These are phyloP conservation scores for Lycaon pictus DNA, from an alignment of 2,113 vertebrate species.

Conservation along the genomic window DNA sequence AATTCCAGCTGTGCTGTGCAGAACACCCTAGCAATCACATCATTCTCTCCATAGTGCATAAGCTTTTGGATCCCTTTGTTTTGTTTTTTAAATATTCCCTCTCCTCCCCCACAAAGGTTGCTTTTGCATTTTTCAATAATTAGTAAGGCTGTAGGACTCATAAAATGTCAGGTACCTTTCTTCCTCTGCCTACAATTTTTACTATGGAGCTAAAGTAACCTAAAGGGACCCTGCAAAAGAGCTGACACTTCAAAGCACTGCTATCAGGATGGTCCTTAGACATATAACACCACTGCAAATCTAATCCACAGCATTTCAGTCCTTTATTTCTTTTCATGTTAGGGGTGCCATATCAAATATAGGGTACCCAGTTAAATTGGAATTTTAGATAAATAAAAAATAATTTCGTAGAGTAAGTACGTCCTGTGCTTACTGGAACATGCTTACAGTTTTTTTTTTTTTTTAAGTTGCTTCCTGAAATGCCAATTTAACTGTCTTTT, in stretches of 20 bases:
- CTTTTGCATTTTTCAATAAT: conserved; percentile 55
- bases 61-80: not conserved
- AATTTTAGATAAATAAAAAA: conserved; percentile 38
- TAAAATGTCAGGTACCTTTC: not conserved
- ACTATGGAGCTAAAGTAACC: not conserved
- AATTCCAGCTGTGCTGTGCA: conserved; percentile 21
- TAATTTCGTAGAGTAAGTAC: conserved; percentile 2
- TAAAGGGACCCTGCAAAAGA: not conserved
- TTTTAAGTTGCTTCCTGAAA: not conserved
- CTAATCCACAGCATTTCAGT: not conserved
- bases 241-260: not conserved
- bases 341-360: conserved; percentile 25
- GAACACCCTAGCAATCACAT: not conserved
- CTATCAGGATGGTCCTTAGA: not conserved
- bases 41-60: not conserved
- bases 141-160: not conserved
- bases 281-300: not conserved
- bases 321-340: conserved; percentile 23
- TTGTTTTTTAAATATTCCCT: not conserved
- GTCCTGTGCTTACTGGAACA: not conserved
- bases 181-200: conserved; percentile 31
- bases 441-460: not conserved
- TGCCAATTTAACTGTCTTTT: not conserved
- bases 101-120: conserved; percentile 15
- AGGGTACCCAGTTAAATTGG: not conserved